A percentile compares a stretch with the other conserved stretches of the same genome.
phyloP scores from a whole-genome alignment of 2,797 vertebrate species.

The Petrocephalus sullivani region DNA sequence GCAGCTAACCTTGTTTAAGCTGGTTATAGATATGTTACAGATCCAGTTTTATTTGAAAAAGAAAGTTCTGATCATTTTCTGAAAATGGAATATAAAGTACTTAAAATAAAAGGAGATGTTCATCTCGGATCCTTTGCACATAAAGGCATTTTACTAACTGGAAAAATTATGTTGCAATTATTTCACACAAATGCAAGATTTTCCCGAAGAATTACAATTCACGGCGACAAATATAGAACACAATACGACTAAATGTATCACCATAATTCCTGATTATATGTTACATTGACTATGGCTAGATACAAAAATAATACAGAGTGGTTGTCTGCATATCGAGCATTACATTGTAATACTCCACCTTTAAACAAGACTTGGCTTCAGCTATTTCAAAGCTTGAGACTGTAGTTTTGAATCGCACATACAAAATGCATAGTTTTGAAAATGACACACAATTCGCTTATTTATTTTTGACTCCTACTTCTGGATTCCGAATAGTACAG shows the following conservation, averaged over 20 bases:
- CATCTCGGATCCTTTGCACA: not conserved
- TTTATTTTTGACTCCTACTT: not conserved
- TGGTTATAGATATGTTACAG: not conserved
- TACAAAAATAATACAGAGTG: not conserved
- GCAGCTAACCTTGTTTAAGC: not conserved
- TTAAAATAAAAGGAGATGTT: not conserved
- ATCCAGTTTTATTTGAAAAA: not conserved
- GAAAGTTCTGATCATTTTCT: not conserved
- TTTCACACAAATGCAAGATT: slow-evolving; percentile 1
- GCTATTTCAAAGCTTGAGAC: not conserved
- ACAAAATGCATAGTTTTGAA: not conserved
- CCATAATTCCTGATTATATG: not conserved
- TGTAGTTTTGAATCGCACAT: not conserved
- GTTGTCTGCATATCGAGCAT: not conserved
- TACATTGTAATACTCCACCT: not conserved
- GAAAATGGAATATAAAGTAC: not conserved
- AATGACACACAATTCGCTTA: not conserved
- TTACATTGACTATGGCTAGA: not conserved
- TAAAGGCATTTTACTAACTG: not conserved
- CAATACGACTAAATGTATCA: not conserved
- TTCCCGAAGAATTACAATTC: not conserved
- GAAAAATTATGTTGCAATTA: not conserved
- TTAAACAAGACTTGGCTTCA: not conserved
- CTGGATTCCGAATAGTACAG: slow-evolving; percentile 39
- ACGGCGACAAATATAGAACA: not conserved